A percentile compares a stretch with the other conserved stretches of the same genome.
Conservation (phyloP, 2,888 invertebrate genomes). For the Philereme transversata region DNA sequence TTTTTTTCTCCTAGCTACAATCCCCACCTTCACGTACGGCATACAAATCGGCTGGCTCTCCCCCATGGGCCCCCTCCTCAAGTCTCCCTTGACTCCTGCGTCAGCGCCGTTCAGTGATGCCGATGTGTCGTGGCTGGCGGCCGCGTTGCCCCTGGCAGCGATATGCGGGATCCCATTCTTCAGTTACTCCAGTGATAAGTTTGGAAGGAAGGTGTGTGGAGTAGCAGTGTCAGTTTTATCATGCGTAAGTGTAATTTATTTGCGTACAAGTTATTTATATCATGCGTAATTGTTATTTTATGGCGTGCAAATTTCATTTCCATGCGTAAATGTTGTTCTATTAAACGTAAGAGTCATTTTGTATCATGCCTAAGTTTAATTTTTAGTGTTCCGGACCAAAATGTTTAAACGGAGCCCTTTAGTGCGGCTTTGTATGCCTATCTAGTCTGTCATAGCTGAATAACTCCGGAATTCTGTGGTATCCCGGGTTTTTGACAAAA, state of each 20-base stretch:
- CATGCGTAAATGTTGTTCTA: too few relatives aligned
- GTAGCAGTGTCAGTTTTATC: slow-evolving; percentile 78
- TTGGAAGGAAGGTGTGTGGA: slow-evolving; percentile 77
- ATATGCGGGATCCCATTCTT: slow-evolving; percentile 79
- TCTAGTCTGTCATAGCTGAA: too few relatives aligned
- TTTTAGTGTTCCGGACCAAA: too few relatives aligned
- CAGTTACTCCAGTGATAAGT: slow-evolving; percentile 71
- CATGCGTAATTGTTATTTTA: too few relatives aligned
- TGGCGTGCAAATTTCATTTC: too few relatives aligned
- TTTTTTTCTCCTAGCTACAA: slow-evolving; percentile 66
- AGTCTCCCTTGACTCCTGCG: slow-evolving; percentile 58
- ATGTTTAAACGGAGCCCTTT: too few relatives aligned
- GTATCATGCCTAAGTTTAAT: too few relatives aligned
- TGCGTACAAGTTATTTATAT: neutral
- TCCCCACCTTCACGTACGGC: slow-evolving; percentile 79
- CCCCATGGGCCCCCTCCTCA: slow-evolving; percentile 72
- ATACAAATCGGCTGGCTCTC: slow-evolving; percentile 81
- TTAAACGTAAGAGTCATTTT: too few relatives aligned
- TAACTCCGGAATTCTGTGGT: too few relatives aligned
- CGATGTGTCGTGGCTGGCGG: slow-evolving; percentile 78
- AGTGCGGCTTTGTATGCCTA: too few relatives aligned
- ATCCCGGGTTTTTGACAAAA: too few relatives aligned
- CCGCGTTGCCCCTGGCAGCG: slow-evolving; percentile 77
- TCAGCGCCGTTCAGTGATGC: slow-evolving; percentile 55
- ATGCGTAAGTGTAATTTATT: slow-evolving; percentile 58